Evolutionary conservation across 2,888 invertebrate species (phyloP).

Genomic region (Tethea ocularis): DNA sequence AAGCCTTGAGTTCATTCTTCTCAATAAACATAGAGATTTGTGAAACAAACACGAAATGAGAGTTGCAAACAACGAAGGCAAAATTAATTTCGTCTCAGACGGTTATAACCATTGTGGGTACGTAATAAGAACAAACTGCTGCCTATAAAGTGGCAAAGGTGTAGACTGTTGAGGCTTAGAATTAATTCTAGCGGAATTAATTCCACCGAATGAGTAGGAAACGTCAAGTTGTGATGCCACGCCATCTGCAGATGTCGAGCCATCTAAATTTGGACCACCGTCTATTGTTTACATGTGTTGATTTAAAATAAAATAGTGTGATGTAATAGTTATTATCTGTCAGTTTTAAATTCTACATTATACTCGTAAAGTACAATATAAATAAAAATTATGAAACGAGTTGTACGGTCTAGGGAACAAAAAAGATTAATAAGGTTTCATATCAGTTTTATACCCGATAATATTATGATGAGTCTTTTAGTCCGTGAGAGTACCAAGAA

Average conservation of each 20-base stretch:
- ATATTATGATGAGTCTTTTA: too few species aligned
- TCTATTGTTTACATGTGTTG: neutral
- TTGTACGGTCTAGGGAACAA: too few species aligned
- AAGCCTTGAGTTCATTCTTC: conserved; percentile 13
- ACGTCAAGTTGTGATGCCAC: conserved; percentile 31
- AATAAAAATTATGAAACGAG: too few species aligned
- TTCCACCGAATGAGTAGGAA: conserved; percentile 47
- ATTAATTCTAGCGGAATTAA: conserved; percentile 61
- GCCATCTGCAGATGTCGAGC: conserved; percentile 35
- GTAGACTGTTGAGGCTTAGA: conserved; percentile 30
- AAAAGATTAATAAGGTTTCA: too few species aligned
- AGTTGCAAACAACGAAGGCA: conserved; percentile 35
- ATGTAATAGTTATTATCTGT: neutral
- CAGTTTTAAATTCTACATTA: too few species aligned
- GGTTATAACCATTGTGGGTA: conserved; percentile 50
- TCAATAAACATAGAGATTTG: conserved; percentile 12
- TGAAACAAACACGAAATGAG: conserved; percentile 22
- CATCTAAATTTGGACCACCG: conserved; percentile 23
- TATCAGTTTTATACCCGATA: too few species aligned
- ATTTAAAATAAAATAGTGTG: neutral
- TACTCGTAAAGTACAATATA: too few species aligned
- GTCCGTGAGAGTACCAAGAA: too few species aligned
- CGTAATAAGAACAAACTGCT: conserved; percentile 60
- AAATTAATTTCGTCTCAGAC: conserved; percentile 50
- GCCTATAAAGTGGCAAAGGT: conserved; percentile 52